Conservation (phyloP, 2,113 vertebrate genomes). For the Neolamprologus sp. region DNA sequence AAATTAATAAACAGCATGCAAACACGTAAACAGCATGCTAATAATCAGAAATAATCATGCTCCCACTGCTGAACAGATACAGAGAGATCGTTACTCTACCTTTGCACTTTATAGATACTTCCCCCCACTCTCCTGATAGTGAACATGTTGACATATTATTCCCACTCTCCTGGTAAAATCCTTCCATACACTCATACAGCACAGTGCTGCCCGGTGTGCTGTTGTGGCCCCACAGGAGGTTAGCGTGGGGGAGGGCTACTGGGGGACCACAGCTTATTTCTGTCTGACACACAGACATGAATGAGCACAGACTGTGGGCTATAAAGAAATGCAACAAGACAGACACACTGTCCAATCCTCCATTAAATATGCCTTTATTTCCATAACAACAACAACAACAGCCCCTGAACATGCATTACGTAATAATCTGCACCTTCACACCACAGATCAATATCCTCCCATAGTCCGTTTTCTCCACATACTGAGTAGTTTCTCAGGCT, state of each 20-base stretch:
- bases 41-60: not conserved
- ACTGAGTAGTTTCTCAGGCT: conserved; percentile 36
- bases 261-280: conserved; percentile 65
- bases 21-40: not conserved
- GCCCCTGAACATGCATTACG: not conserved
- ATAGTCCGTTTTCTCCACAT: conserved; percentile 57
- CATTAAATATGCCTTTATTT: rapidly evolving
- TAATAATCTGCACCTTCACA: conserved; percentile 66
- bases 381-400: not conserved
- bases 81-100: conserved; percentile 39
- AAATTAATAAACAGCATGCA: not conserved
- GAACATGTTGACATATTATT: conserved; percentile 50
- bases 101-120: conserved; percentile 58
- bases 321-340: not conserved
- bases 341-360: not conserved
- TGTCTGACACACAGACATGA: conserved; percentile 45
- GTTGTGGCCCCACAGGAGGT: conserved; percentile 47
- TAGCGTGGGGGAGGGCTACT: conserved; percentile 39
- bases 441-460: conserved; percentile 58
- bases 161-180: conserved; percentile 57
- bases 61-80: not conserved
- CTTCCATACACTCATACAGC: conserved; percentile 53
- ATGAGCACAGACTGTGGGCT: not conserved
- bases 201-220: conserved; percentile 40
- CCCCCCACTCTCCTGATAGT: conserved; percentile 56